Percentiles rank a stretch among this genome's conserved stretches.
phyloP scores from a whole-genome alignment of 2,113 vertebrate genomes.

The Ameiurus melas region DNA sequence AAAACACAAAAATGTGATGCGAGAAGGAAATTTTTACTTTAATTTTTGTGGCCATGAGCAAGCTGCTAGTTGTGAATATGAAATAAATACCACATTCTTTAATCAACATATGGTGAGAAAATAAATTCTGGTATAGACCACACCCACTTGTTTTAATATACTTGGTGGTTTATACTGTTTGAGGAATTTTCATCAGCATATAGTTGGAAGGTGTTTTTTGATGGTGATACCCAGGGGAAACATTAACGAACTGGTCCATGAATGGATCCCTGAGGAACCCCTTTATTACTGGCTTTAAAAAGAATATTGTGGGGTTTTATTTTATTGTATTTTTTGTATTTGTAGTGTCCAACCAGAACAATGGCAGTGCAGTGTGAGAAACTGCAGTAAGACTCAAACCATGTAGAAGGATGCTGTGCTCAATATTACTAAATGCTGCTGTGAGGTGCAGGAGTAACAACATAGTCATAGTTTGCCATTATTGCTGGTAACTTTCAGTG shows the following conservation, averaged over 20 bases:
- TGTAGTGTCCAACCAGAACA: neutral
- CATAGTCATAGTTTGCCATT: neutral
- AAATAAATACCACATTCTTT: neutral
- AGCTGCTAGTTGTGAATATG: neutral
- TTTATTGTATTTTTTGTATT: neutral
- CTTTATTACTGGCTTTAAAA: neutral
- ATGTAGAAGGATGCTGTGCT: neutral
- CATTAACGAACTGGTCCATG: neutral
- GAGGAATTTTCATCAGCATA: neutral
- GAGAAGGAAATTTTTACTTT: neutral
- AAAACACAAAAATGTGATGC: neutral
- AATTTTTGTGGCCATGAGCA: neutral
- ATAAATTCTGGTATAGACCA: neutral
- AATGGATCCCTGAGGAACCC: neutral
- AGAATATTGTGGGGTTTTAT: neutral
- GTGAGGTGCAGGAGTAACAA: constrained; percentile 1
- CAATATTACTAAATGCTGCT: neutral
- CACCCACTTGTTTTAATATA: neutral
- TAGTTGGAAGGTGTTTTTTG: neutral
- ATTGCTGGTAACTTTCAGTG: neutral
- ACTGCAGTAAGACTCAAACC: neutral
- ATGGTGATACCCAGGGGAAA: neutral
- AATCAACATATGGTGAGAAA: neutral
- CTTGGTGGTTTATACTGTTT: neutral
- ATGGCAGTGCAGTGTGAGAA: neutral